Evolutionary conservation across 2,888 invertebrate genomes (phyloP), one percentile per base, ranked within the genome.

Genomic region (Elegia similella): DNA sequence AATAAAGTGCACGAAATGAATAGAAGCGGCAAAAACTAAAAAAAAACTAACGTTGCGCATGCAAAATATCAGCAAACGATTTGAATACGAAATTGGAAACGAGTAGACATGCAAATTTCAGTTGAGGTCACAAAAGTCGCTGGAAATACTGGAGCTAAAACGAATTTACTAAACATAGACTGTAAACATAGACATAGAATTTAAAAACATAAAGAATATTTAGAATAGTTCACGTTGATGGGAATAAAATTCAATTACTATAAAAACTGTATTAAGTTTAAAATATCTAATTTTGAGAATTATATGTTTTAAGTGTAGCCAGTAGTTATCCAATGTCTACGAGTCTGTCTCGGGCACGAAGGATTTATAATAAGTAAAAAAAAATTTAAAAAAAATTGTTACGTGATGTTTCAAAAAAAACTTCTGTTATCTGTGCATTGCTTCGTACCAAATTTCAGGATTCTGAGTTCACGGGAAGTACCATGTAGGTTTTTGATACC

Each of bases 61-160:
- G 82, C 80, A 78, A 80, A 76, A 73, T 69, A 75, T 75, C 75
- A 67, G 66, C 72, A 68, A 72, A 75, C 76, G 70, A 75, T 78
- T 76, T 70, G 70, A 79, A 81, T 79, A 72, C 71, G 69, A 73
- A 77, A 76, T 76, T 67, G 62, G 65, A 68, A 68, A 67, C 62
- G 60, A 62, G 67, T 58, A 77, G 72, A 78, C 82, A 82, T 84
- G 82, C 81, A 78, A 83, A 79, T 77, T 69, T 58, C 57, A 57
- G 60, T 65, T 65, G 44, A 23, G 53, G 46, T 56, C 47, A 56
- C 59, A 59, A 58, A 52, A 55, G 63, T 67, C 64, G 62, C 7
- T 29, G 46, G 16, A 1, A 46, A 46, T 29, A n/a, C 46, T 29
- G 30, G 3, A 48, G 62, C 59, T 62, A 32, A 54, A 55, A 30